Evolutionary conservation across 2,113 vertebrate genomes (phyloP).

Genomic region (Archilochus colubris): DNA sequence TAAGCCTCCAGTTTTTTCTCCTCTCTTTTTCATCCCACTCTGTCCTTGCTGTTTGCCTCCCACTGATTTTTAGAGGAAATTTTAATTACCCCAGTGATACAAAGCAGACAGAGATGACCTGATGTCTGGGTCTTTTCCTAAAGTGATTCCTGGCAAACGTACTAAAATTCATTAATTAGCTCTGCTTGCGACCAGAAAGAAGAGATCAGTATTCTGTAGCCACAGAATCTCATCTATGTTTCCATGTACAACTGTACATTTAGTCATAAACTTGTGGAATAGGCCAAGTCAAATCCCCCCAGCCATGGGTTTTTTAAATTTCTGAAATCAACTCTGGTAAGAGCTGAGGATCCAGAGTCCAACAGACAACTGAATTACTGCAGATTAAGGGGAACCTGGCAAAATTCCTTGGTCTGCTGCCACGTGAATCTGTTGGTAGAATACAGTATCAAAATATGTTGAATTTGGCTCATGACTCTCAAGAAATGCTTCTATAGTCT

Average conservation of each 20-base stretch:
- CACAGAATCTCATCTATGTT: slow-evolving; percentile 28
- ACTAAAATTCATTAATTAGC: slow-evolving; percentile 67
- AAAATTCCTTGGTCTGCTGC: slow-evolving; percentile 49
- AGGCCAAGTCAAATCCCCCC: slow-evolving; percentile 3
- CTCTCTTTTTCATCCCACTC: slow-evolving; percentile 22
- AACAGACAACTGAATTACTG: slow-evolving; percentile 8
- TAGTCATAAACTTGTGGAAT: neutral
- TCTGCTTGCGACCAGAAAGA: slow-evolving; percentile 46
- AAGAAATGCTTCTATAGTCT: neutral
- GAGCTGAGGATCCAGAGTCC: slow-evolving; percentile 21
- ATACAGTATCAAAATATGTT: slow-evolving; percentile 28
- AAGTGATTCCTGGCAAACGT: slow-evolving; percentile 62
- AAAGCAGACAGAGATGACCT: slow-evolving; percentile 69
- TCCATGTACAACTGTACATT: neutral
- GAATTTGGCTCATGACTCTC: slow-evolving; percentile 36
- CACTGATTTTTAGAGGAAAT: slow-evolving; percentile 57
- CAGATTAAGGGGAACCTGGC: slow-evolving; percentile 47
- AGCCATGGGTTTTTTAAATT: neutral
- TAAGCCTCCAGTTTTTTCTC: neutral
- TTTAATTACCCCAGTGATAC: slow-evolving; percentile 60
- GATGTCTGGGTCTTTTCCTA: slow-evolving; percentile 60
- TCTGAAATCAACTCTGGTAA: neutral
- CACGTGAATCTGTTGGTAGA: slow-evolving; percentile 44
- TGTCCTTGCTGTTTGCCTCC: slow-evolving; percentile 53
- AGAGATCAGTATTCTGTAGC: slow-evolving; percentile 45